These are phyloP conservation scores for Oryzias woworae DNA, from an alignment of 2,113 vertebrate species.

Conservation along the genomic window DNA sequence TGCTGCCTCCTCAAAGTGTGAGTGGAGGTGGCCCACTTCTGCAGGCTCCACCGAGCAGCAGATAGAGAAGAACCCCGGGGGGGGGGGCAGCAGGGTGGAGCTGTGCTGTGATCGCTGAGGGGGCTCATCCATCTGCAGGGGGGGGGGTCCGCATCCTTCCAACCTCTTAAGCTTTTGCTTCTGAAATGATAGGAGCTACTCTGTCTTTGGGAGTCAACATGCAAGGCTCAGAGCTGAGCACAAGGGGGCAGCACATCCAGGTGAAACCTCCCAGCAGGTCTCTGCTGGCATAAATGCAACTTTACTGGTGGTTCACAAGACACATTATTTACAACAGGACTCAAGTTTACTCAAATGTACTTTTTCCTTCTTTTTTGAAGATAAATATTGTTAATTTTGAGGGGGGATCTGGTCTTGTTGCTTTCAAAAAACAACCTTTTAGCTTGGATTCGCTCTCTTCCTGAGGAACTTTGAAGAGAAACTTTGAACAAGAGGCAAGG, in stretches of 20 bases:
- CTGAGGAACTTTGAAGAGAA: not conserved
- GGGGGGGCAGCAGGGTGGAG: slow-evolving; percentile 20
- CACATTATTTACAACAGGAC: not conserved
- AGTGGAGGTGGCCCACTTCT: slow-evolving; percentile 44
- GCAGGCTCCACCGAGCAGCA: slow-evolving; percentile 50
- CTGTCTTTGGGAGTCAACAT: slow-evolving; percentile 11
- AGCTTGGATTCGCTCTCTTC: no score
- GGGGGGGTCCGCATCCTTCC: not conserved
- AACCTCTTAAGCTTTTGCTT: slow-evolving; percentile 13
- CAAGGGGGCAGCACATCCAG: slow-evolving; percentile 72
- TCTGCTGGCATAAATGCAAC: not conserved
- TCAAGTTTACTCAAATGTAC: no score
- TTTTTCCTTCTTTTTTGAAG: no score
- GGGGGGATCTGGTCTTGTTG: no score
- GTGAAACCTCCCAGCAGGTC: not conserved
- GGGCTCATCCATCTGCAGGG: slow-evolving; percentile 33
- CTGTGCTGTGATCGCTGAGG: slow-evolving; percentile 50
- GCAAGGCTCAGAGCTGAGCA: slow-evolving; percentile 54
- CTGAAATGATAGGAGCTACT: slow-evolving; percentile 6
- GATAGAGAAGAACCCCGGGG: slow-evolving; percentile 48
- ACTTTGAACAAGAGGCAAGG: not conserved
- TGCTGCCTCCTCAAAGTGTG: slow-evolving; percentile 43
- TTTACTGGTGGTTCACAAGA: not conserved
- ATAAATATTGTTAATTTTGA: no score
- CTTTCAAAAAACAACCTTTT: no score